These are phyloP conservation scores for Saccopteryx bilineata DNA, from an alignment of 2,113 vertebrate species.

Conservation along the genomic window DNA sequence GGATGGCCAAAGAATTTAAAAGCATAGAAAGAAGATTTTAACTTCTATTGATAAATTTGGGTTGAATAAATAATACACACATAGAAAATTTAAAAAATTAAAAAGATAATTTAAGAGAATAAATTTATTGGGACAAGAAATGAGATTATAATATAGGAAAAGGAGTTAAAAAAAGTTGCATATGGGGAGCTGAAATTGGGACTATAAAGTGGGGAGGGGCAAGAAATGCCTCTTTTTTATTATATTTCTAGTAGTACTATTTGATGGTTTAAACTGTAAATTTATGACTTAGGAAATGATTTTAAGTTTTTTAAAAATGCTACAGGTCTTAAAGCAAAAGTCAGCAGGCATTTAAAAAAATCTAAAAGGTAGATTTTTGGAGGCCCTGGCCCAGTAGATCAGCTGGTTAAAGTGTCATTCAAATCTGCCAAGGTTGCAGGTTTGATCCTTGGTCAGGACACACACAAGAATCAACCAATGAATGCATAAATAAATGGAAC, in stretches of 20 bases:
- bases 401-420: too few species aligned
- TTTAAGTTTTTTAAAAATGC: conserved; percentile 2
- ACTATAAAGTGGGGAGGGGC: neutral
- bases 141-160: neutral
- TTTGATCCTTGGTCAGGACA: too few species aligned
- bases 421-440: too few species aligned
- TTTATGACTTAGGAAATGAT: neutral
- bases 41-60: neutral
- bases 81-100: neutral
- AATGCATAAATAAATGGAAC: too few species aligned
- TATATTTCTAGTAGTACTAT: neutral
- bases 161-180: neutral
- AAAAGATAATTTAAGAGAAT: neutral
- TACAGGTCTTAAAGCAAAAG: neutral
- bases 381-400: too few species aligned
- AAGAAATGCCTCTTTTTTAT: neutral
- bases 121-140: neutral
- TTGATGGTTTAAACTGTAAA: neutral
- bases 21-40: neutral
- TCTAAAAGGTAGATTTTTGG: neutral
- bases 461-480: too few species aligned
- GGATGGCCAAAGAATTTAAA: neutral
- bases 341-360: neutral
- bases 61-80: neutral
- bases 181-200: neutral